Evolutionary conservation across 2,113 vertebrate species (phyloP).

Genomic region (Felis catus): F.catus_Fca126_mat1.0 CM031415.1:185494501-185495000

Average conservation of each 20-base stretch:
- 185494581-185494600: neutral
- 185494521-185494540: neutral
- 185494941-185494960: neutral
- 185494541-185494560: neutral
- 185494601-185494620: neutral
- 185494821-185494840: neutral
- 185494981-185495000: neutral
- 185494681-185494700: neutral
- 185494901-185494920: neutral
- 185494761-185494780: neutral
- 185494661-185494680: neutral
- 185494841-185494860: neutral
- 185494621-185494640: neutral
- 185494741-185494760: neutral
- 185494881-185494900: neutral
- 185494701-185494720: neutral
- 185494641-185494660: neutral
- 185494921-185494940: neutral
- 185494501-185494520: neutral
- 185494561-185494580: neutral
- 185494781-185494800: neutral
- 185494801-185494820: conserved; percentile 17
- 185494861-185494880: neutral
- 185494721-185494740: neutral
- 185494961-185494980: neutral